Base-by-base conservation (phyloP, 2,113 vertebrate genomes). In the Dendrocopos noguchii region DNA sequence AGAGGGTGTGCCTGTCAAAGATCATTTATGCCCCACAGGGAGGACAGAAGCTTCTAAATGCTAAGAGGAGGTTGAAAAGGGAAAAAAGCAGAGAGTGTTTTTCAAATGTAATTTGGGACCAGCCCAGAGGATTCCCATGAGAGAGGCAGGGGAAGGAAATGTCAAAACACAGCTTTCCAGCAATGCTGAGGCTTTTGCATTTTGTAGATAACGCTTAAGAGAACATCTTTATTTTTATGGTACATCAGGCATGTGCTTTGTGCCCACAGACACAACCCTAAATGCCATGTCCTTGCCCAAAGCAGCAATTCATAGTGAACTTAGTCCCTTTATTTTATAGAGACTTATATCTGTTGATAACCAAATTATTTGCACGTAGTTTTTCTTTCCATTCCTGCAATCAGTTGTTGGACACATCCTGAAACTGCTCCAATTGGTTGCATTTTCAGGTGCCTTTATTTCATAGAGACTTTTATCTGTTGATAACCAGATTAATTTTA, bases 211-310 rank as follows among this genome's bases (percentile, higher is more conserved):
- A 90, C 61, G 61, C 47, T 15, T 25, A 67, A 72, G 34, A 91
- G 73, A 86, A 65, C 20, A 56, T 90, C 44, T 90, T 91, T 47
- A n/a, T 93, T 91, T 93, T 90, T 72, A 66, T 70, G 90, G 10
- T 84, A 55, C 73, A 90, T 75, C 61, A 88, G 82, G 80, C 67
- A 36, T 52, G 47, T 27, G 28, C 84, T 88, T 73, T 66, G 63
- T 87, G 89, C 91, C 76, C 87, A 63, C 68, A 91, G 94, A 64
- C 76, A 86, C 42, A 80, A 52, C 77, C 31, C 50, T 7, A 60
- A 94, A 95, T 94, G 76, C 88, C 92, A 88, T 10, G 87, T 95
- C 94, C 89, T 96, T 95, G 91, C 87, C 95, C 55, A 50, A 8
- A 93, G 95, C 82, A 94, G 18, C 8, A n/a, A 79, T 36, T 57